Percentiles rank a stretch among this genome's conserved stretches.
Evolutionary conservation across 2,888 invertebrate species (phyloP).

Genomic region (Eristalis arbustorum): DNA sequence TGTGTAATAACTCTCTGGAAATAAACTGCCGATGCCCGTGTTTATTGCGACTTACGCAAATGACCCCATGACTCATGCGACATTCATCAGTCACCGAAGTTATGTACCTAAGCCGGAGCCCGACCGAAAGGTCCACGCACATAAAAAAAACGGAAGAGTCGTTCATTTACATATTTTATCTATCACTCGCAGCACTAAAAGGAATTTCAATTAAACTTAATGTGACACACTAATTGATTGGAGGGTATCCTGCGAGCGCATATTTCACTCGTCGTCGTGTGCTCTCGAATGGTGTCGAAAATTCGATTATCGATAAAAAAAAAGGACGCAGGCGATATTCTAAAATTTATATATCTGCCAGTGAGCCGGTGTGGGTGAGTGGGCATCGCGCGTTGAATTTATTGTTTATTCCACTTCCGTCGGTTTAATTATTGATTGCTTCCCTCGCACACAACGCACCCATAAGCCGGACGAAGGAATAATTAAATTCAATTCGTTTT

Average conservation of each 20-base stretch:
- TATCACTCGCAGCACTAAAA: constrained; percentile 11
- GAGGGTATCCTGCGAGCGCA: constrained; percentile 1
- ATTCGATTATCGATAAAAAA: not conserved
- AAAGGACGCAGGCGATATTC: not conserved
- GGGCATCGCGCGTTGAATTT: constrained; percentile 15
- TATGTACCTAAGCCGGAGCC: not conserved
- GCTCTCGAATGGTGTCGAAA: not conserved
- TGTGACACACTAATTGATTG: constrained; percentile 46
- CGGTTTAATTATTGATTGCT: constrained; percentile 42
- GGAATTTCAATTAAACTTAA: constrained; percentile 44
- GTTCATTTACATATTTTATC: constrained; percentile 34
- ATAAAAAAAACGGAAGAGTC: not conserved
- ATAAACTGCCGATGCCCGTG: not conserved
- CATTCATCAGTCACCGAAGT: not conserved
- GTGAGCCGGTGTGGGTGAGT: not conserved
- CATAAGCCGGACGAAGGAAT: not conserved
- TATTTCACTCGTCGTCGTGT: constrained; percentile 11
- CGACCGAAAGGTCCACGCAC: no score
- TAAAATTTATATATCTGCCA: not conserved
- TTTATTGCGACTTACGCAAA: not conserved
- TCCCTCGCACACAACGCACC: constrained; percentile 15
- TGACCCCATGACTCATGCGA: not conserved
- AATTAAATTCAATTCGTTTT: not conserved
- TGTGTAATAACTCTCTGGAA: not conserved
- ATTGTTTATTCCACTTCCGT: constrained; percentile 26